Evolutionary conservation across 1,140 invertebrate species (phyloP).

Genomic region (Kradibia gibbosae): DNA sequence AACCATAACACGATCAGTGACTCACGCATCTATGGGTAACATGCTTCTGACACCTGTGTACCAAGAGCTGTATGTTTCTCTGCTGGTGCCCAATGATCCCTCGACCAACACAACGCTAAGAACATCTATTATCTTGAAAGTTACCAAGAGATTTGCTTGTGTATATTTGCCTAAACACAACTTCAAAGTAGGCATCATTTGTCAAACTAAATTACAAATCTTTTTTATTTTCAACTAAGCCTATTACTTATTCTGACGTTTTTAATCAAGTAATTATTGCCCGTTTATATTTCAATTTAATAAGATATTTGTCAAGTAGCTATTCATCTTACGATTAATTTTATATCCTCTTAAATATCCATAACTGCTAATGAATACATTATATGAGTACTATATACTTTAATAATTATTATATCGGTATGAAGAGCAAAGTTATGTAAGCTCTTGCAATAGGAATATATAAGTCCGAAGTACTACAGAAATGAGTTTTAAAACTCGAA

Average conservation of each 20-base stretch:
- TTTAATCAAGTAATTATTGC: not conserved
- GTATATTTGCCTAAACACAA: not conserved
- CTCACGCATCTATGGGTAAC: not conserved
- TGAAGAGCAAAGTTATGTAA: not conserved
- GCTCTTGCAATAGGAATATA: not conserved
- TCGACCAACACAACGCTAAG: constrained; percentile 64
- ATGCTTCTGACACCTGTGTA: constrained; percentile 19
- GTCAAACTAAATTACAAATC: not conserved
- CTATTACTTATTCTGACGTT: not conserved
- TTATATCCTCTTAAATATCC: too few relatives aligned
- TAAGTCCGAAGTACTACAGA: not conserved
- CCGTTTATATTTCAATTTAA: too few relatives aligned
- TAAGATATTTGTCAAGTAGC: too few relatives aligned
- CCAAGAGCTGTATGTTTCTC: not conserved
- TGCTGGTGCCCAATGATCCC: constrained; percentile 46
- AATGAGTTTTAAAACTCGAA: constrained; percentile 29
- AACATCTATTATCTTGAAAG: constrained; percentile 59
- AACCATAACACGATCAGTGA: not conserved
- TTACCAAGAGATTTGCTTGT: constrained; percentile 5
- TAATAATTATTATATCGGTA: too few relatives aligned
- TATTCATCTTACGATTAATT: too few relatives aligned
- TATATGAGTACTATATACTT: too few relatives aligned
- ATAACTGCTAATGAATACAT: too few relatives aligned
- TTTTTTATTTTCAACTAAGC: not conserved
- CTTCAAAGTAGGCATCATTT: constrained; percentile 13